phyloP scores from a whole-genome alignment of 1,140 invertebrate species.

The Latrodectus geometricus region DNA sequence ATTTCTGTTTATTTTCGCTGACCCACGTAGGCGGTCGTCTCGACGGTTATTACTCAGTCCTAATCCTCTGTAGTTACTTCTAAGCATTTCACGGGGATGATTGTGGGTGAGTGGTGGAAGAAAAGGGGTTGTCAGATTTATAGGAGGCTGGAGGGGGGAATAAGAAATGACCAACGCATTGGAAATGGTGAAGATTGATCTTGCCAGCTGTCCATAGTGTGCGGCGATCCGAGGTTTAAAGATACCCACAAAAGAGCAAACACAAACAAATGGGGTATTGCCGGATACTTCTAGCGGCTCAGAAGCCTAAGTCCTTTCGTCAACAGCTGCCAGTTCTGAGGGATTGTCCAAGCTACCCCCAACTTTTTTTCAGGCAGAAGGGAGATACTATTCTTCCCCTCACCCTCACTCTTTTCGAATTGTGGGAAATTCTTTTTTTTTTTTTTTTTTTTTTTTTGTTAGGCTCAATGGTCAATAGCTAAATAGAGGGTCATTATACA shows the following conservation, averaged over 20 bases:
- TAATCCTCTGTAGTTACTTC: conserved; percentile 14
- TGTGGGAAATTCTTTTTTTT: conserved; percentile 24
- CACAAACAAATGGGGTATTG: conserved; percentile 12
- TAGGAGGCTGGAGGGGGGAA: neutral
- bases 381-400: neutral
- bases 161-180: neutral
- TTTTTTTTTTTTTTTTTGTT: too few species aligned
- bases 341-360: neutral
- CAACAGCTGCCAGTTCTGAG: conserved; percentile 29
- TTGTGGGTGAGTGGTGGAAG: neutral
- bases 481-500: neutral
- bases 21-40: conserved; percentile 15
- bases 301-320: conserved; percentile 54
- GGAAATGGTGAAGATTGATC: neutral
- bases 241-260: conserved; percentile 46
- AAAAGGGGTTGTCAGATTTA: conserved; percentile 1
- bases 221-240: conserved; percentile 5
- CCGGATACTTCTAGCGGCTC: neutral
- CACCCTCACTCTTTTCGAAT: neutral
- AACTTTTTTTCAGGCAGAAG: neutral
- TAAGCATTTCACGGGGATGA: conserved; percentile 9
- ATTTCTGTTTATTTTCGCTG: conserved; percentile 30
- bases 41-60: neutral
- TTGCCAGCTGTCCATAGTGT: conserved; percentile 16
- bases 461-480: neutral